Percentiles rank a stretch among this genome's conserved stretches.
Conservation (phyloP, 2,888 invertebrate genomes). For the Pachymerium ferrugineum region DNA sequence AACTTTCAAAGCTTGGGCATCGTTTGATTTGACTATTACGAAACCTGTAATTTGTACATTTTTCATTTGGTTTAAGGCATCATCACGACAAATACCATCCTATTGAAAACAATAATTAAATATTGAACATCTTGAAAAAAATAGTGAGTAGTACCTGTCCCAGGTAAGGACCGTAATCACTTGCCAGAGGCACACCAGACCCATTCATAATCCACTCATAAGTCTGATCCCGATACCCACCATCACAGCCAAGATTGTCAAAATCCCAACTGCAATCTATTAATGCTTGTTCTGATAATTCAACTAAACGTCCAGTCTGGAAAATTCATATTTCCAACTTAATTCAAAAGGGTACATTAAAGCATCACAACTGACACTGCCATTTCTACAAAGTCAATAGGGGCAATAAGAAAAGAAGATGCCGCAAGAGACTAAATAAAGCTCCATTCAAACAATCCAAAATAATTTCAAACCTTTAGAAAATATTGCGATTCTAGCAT, state of each 20-base stretch:
- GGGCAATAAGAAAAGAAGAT: too few relatives aligned
- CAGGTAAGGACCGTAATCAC: slow-evolving; percentile 83
- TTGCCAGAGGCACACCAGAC: slow-evolving; percentile 81
- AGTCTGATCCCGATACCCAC: slow-evolving; percentile 91
- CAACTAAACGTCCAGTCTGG: slow-evolving; percentile 64
- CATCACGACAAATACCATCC: neutral
- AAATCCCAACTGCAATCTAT: slow-evolving; percentile 95
- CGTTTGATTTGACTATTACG: slow-evolving; percentile 76
- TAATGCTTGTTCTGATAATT: slow-evolving; percentile 87
- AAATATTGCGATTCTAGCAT: slow-evolving; percentile 87
- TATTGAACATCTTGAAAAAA: too few relatives aligned
- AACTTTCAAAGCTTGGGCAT: slow-evolving; percentile 62
- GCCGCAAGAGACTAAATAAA: too few relatives aligned
- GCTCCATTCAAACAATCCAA: too few relatives aligned
- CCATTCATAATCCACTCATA: slow-evolving; percentile 89
- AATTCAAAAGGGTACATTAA: neutral
- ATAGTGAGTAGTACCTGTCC: slow-evolving; percentile 60
- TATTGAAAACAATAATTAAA: too few relatives aligned
- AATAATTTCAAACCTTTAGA: slow-evolving; percentile 60
- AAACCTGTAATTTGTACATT: slow-evolving; percentile 56
- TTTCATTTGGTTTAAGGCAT: too few relatives aligned
- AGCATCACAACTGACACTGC: too few relatives aligned
- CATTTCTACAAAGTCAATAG: too few relatives aligned
- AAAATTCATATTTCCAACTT: neutral
- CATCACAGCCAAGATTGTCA: slow-evolving; percentile 95